phyloP scores from a whole-genome alignment of 2,888 invertebrate species.

The Ophion ventricosus region DNA sequence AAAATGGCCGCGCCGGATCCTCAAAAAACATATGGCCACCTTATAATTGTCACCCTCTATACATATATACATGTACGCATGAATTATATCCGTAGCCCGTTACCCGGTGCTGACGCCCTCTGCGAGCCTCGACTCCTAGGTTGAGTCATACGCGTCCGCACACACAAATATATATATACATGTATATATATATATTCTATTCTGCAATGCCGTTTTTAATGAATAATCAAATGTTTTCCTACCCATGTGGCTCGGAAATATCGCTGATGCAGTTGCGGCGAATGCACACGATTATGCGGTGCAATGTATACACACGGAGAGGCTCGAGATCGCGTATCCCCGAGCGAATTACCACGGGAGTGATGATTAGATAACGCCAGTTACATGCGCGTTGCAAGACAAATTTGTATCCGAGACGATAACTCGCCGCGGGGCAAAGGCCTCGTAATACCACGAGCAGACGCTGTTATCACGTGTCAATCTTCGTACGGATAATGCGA shows the following conservation, averaged over 20 bases:
- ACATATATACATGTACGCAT: background rate
- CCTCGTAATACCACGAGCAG: background rate
- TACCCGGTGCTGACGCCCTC: conserved; percentile 54
- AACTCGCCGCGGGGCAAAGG: conserved; percentile 26
- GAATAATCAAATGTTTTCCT: conserved; percentile 56
- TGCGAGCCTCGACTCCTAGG: conserved; percentile 20
- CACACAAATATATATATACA: no score
- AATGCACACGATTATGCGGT: conserved; percentile 26
- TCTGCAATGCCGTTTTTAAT: conserved; percentile 15
- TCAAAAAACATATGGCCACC: background rate
- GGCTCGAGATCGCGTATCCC: conserved; percentile 31
- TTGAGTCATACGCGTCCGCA: conserved; percentile 31
- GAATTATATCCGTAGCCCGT: conserved; percentile 40
- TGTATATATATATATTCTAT: background rate
- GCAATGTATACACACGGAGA: conserved; percentile 27
- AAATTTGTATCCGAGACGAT: conserved; percentile 41
- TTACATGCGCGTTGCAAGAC: conserved; percentile 11
- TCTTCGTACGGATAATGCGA: background rate
- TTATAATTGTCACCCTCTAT: background rate
- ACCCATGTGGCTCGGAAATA: conserved; percentile 21
- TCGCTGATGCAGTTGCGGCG: conserved; percentile 21
- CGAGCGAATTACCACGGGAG: conserved; percentile 21
- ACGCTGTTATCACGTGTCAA: background rate
- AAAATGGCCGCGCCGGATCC: no score
- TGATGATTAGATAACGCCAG: conserved; percentile 39